Percentiles rank a stretch among this genome's conserved stretches.
Evolutionary conservation across 1,140 invertebrate genomes (phyloP).

Genomic region (Trichonephila clavata): DNA sequence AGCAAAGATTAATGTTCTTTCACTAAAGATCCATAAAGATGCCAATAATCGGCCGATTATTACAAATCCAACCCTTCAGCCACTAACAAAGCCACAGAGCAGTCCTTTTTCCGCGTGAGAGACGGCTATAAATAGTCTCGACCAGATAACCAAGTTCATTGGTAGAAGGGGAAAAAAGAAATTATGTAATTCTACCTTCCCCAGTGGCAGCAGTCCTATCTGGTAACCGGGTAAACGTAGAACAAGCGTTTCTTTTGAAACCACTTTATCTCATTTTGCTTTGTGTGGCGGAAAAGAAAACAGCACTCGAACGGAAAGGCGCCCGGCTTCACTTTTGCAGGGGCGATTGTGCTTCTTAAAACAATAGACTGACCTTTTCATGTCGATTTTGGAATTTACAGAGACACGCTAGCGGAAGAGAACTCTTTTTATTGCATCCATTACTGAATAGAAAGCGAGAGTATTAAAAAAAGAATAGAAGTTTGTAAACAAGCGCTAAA

Average conservation of each 20-base stretch:
- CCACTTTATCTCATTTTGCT: slow-evolving; percentile 19
- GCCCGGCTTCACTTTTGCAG: neutral
- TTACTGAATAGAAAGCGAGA: too few species aligned
- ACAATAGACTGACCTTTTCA: neutral
- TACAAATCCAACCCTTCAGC: neutral
- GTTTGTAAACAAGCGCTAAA: too few species aligned
- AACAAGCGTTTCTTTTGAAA: neutral
- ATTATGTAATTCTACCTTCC: neutral
- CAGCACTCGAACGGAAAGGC: too few species aligned
- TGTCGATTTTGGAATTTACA: neutral
- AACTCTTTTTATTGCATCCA: too few species aligned
- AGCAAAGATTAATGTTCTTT: too few species aligned
- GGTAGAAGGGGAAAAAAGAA: neutral
- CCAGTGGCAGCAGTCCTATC: neutral
- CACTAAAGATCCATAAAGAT: too few species aligned
- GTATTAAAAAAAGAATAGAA: too few species aligned
- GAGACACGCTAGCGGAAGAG: too few species aligned
- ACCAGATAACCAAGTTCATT: slow-evolving; percentile 31
- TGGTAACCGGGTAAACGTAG: neutral
- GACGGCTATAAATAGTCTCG: neutral
- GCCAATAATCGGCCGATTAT: neutral
- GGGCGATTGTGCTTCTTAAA: neutral
- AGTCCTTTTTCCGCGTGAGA: neutral
- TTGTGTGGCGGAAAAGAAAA: neutral
- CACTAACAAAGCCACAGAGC: neutral